Evolutionary conservation across 2,113 vertebrate genomes (phyloP), one percentile per base, ranked within the genome.

Genomic region (Panurus biarmicus): DNA sequence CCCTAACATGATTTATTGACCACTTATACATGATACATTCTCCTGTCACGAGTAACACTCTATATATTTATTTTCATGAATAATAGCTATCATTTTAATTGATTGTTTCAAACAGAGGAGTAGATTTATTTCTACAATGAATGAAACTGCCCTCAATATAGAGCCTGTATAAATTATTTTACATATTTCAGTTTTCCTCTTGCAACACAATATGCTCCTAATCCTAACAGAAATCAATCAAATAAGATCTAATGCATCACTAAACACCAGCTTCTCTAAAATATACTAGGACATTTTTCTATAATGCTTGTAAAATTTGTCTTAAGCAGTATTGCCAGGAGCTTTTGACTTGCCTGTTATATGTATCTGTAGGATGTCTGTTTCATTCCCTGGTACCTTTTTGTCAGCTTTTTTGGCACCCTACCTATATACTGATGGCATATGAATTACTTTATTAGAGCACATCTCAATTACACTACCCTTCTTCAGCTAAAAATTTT

Each of bases 141-240:
- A 94, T 97, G 96, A 97, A 97, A 96, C 83, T 94, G 76, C 88
- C 96, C 93, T 96, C 80, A 85, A 95, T 96, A 94, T 89, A 88
- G 79, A 97, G 95, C 69, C 83, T 70, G 60, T 95, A 97, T 97
- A 95, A 98, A 97, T 98, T 97, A 97, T 83, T 93, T 92, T 93
- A 93, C 13, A n/a, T 96, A 85, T 93, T 94, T 66, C 74, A 57
- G 81, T 94, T 93, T 94, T 96, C 70, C 23, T 94, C 96, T 94
- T 96, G 86, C 60, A 96, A 85, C 10, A 60, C 67, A 84, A 81
- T 94, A 89, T 84, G 83, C 40, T 97, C 70, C 82, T 97, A 96
- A 97, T 97, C 97, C 93, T 94, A 97, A 94, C 74, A 96, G 82
- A 97, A 97, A 98, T 98, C 95, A 95, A 96, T 98, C 96, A 97